Evolutionary conservation across 2,113 vertebrate species (phyloP).

Genomic region (Desmodus rotundus): DNA sequence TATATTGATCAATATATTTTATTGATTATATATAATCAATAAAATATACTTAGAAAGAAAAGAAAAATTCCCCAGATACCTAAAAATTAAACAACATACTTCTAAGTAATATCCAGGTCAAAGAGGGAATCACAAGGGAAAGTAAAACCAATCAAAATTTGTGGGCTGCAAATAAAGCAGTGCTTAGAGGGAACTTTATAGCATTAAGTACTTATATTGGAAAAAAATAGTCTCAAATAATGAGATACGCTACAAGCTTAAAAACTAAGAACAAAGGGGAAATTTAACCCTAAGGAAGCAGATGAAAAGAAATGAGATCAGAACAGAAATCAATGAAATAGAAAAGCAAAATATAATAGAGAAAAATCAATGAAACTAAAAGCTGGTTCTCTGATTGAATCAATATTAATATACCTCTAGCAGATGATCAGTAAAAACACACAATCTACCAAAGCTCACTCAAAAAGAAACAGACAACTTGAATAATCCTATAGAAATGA

Average conservation of each 20-base stretch:
- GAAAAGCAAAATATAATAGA: constrained; percentile 10
- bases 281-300: neutral
- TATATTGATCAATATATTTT: no score
- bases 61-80: neutral
- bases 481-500: neutral
- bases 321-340: neutral
- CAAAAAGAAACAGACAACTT: neutral
- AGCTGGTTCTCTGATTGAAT: neutral
- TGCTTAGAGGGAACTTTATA: neutral
- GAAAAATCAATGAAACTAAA: neutral
- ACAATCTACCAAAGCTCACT: neutral
- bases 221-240: neutral
- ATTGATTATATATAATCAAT: no score
- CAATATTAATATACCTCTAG: neutral
- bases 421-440: neutral
- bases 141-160: neutral
- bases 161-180: neutral
- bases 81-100: constrained; percentile 21
- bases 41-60: no score
- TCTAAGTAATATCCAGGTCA: neutral
- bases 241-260: neutral
- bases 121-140: neutral
- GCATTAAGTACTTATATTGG: neutral
- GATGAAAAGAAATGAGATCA: neutral
- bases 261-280: neutral